Percentiles rank a stretch among this genome's conserved stretches.
phyloP scores from a whole-genome alignment of 2,113 vertebrate species.

The Malaclemys terrapin region DNA sequence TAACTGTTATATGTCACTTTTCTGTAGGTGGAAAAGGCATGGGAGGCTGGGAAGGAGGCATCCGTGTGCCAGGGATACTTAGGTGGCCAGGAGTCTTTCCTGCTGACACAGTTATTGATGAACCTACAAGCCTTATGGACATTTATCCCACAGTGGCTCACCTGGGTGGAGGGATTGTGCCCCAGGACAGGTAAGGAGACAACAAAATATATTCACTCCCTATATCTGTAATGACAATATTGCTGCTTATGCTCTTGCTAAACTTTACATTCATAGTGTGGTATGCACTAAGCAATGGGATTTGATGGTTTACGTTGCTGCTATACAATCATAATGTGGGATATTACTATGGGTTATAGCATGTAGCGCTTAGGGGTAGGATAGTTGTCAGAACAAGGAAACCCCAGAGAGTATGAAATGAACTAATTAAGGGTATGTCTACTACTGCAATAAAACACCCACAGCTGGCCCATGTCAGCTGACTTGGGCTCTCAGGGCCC shows the following conservation, averaged over 20 bases:
- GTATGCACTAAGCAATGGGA: background rate
- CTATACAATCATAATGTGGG: background rate
- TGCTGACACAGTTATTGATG: constrained; percentile 78
- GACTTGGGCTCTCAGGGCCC: background rate
- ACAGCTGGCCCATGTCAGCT: background rate
- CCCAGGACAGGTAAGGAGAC: constrained; percentile 77
- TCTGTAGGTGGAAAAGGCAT: constrained; percentile 86
- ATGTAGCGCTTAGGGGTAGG: background rate
- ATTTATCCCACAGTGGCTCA: constrained; percentile 85
- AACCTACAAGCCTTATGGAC: constrained; percentile 91
- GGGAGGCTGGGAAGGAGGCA: constrained; percentile 92
- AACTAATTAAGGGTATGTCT: background rate
- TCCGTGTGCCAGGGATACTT: constrained; percentile 89
- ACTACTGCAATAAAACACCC: background rate
- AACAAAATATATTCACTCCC: background rate
- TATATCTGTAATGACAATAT: background rate
- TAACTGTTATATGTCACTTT: background rate
- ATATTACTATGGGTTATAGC: background rate
- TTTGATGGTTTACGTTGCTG: background rate
- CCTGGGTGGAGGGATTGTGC: constrained; percentile 75
- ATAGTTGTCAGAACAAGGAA: background rate
- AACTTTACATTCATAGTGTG: background rate
- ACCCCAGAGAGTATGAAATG: background rate
- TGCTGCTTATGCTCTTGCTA: background rate
- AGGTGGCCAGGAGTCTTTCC: constrained; percentile 85